These are phyloP conservation scores for Monochamus saltuarius DNA, from an alignment of 1,140 invertebrate species.

Conservation along the genomic window DNA sequence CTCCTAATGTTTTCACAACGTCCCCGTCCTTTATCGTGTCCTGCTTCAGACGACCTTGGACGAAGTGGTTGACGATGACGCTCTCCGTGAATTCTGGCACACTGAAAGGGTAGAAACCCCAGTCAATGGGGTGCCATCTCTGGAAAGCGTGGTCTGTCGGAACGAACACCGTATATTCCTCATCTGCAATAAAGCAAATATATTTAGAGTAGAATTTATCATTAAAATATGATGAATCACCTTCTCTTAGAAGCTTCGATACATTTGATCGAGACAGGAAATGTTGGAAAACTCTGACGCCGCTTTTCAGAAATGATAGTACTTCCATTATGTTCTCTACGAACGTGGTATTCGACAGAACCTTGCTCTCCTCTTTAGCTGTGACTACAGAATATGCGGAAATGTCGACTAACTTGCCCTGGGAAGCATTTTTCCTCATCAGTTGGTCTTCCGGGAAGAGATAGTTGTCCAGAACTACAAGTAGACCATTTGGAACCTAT, in stretches of 20 bases:
- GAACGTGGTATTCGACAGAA: conserved; percentile 56
- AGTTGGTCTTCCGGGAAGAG: conserved; percentile 51
- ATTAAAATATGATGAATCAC: conserved; percentile 41
- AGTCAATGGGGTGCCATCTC: conserved; percentile 67
- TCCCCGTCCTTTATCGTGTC: conserved; percentile 58
- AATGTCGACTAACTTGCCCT: conserved; percentile 26
- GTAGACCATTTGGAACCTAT: conserved; percentile 41
- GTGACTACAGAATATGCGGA: not conserved
- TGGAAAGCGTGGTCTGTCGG: conserved; percentile 66
- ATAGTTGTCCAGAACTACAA: conserved; percentile 56
- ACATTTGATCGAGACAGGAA: conserved; percentile 63
- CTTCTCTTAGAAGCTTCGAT: conserved; percentile 57
- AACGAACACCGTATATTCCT: conserved; percentile 63
- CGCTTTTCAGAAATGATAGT: conserved; percentile 60
- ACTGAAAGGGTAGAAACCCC: conserved; percentile 69
- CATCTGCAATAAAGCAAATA: conserved; percentile 50
- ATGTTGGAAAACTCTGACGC: conserved; percentile 65
- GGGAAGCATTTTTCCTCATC: conserved; percentile 29
- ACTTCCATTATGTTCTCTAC: conserved; percentile 61
- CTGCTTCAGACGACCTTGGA: conserved; percentile 59
- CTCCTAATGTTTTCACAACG: conserved; percentile 58
- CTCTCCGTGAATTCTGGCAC: conserved; percentile 65
- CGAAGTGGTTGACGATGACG: conserved; percentile 63
- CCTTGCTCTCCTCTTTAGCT: conserved; percentile 46
- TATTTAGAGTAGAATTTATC: conserved; percentile 1